Conservation (phyloP, 92 coral and sea anemone genomes). For the Epizoanthus rinbou region DNA sequence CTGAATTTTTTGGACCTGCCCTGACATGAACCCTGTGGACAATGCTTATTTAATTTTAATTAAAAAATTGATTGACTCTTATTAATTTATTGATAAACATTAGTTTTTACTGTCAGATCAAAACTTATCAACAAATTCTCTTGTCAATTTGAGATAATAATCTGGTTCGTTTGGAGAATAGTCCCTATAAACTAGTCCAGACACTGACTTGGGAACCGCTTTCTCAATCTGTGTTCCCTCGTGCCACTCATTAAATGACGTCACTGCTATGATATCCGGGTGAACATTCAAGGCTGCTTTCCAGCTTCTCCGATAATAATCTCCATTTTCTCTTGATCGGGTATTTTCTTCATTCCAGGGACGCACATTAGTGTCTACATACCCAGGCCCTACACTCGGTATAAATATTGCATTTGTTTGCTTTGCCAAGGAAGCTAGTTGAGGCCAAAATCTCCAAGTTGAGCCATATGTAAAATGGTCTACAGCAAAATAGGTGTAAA, state of each 20-base stretch:
- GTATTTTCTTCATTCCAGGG: slow-evolving; percentile 92
- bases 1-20: no score
- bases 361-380: slow-evolving; percentile 85
- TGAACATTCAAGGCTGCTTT: slow-evolving; percentile 79
- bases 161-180: slow-evolving; percentile 78
- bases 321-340: slow-evolving; percentile 74
- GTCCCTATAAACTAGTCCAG: slow-evolving; percentile 73
- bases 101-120: background rate
- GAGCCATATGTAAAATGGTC: slow-evolving; percentile 94
- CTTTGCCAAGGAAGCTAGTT: slow-evolving; percentile 71
- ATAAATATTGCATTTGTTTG: slow-evolving; percentile 83
- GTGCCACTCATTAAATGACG: slow-evolving; percentile 99
- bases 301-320: slow-evolving; percentile 89
- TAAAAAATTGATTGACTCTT: no score
- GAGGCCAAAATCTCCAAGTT: slow-evolving; percentile 82
- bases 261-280: slow-evolving; percentile 84
- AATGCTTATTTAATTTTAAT: no score
- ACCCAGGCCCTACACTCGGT: slow-evolving; percentile 99
- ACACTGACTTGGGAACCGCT: slow-evolving; percentile 79
- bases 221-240: slow-evolving; percentile 98
- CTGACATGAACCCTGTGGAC: no score
- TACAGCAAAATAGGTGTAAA: slow-evolving; percentile 95
- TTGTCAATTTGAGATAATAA: slow-evolving; percentile 80
- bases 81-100: no score
- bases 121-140: slow-evolving; percentile 66